Base-by-base conservation (phyloP, 92 coral and sea anemone genomes). In the Nematostella vectensis region DNA sequence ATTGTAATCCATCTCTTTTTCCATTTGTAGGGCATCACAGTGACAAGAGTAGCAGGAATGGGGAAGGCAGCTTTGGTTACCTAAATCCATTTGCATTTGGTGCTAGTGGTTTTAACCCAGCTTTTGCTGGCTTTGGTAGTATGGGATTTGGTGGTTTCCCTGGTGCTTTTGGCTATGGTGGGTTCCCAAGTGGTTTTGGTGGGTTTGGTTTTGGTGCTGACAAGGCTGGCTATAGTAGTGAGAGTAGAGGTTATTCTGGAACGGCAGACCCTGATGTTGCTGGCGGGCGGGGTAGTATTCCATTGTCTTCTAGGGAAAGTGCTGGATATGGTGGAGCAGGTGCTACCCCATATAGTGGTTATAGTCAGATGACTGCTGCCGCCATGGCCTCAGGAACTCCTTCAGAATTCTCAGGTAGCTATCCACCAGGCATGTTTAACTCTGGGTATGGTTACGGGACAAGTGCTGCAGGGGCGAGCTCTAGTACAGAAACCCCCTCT, bases 161-260 rank as follows among this genome's bases (percentile, higher is more conserved):
- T 27, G 69, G 83, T 31, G 85, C 88, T 12, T 84, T 89, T 86
- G 83, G 79, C 9, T 70, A 69, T 29, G 80, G 77, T 18, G 68
- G 73, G 18, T 83, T 77, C 19, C 79, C 76, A 26, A 76, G 68
- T 31, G 85, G 86, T 8, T 74, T 74, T 56, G 67, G 74, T 47
- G 64, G 64, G 44, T 71, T 54, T 50, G 82, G 82, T 9, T 73
- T 83, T 81, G 78, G 83, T 37, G 76, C 62, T 27, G 83, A 67
- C 27, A 54, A 72, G 36, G 62, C 59, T 30, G 58, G 85, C 15
- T 55, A 58, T 56, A 65, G 70, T 9, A 25, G 63, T 15, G 82
- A 57, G 15, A 39, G 54, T 38, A 42, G 76, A 25, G 61, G 74
- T 18, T 42, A 48, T 33, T 57, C 69, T n/a, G 25, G 59, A 6